Conservation (phyloP, 2,797 vertebrate species). For the Rhinoraja longicauda region DNA sequence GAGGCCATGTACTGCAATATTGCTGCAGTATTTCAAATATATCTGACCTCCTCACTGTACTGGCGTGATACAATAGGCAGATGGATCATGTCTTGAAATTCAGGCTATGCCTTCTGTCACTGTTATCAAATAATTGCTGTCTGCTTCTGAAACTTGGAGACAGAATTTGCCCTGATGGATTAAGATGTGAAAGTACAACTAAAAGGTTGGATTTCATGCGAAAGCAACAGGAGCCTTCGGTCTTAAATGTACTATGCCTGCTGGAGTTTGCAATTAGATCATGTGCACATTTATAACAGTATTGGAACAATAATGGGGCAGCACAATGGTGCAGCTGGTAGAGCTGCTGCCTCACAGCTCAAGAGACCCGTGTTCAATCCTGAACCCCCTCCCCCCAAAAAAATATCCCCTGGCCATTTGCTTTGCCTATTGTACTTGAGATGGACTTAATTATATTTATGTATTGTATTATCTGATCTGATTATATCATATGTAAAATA, state of each 20-base stretch:
- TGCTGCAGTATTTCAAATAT: background rate
- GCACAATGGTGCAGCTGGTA: too few species aligned
- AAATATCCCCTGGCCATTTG: too few species aligned
- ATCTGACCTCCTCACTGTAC: background rate
- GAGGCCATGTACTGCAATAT: background rate
- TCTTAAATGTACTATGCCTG: too few species aligned
- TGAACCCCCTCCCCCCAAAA: too few species aligned
- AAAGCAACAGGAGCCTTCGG: background rate
- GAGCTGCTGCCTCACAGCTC: too few species aligned
- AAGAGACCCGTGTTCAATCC: too few species aligned
- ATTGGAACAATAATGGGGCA: too few species aligned
- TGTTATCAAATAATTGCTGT: slow-evolving; percentile 19
- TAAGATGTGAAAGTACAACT: background rate
- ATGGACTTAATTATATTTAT: too few species aligned
- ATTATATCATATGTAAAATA: too few species aligned
- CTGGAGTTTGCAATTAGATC: background rate
- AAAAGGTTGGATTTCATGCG: background rate
- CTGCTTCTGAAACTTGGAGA: slow-evolving; percentile 5
- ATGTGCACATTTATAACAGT: background rate
- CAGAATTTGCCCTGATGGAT: background rate
- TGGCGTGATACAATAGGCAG: background rate
- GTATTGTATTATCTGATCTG: too few species aligned
- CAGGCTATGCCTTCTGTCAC: background rate
- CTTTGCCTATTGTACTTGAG: too few species aligned
- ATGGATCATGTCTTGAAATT: slow-evolving; percentile 3